Conservation (phyloP, 2,797 vertebrate species). For the Gambelia wislizenii region DNA sequence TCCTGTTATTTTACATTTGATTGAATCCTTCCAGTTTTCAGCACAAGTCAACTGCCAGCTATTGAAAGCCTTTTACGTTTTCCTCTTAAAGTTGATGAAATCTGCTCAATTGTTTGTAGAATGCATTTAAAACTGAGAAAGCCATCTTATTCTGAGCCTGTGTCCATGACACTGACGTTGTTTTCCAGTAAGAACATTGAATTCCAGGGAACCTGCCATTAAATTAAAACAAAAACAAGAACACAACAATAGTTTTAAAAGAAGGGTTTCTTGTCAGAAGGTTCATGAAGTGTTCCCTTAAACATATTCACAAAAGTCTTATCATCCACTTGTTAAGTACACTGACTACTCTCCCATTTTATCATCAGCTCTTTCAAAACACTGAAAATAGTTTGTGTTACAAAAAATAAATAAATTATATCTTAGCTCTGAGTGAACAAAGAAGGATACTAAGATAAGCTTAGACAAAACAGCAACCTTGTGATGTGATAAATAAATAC, state of each 20-base stretch:
- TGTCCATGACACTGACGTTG: not conserved
- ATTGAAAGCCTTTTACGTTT: not conserved
- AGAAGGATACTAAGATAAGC: not conserved
- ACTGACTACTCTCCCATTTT: not conserved
- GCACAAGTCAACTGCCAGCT: not conserved
- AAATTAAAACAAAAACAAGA: not conserved
- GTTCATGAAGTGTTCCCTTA: not conserved
- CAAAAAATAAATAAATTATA: not conserved
- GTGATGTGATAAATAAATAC: not conserved
- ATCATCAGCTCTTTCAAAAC: not conserved
- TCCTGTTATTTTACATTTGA: not conserved
- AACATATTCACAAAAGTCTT: not conserved
- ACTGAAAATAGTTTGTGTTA: not conserved
- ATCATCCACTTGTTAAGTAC: not conserved
- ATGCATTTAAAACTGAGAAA: not conserved
- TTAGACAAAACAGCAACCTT: not conserved
- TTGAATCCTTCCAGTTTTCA: not conserved
- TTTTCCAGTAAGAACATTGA: not conserved
- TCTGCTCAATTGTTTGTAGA: not conserved
- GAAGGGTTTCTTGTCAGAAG: not conserved
- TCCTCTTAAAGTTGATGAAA: not conserved
- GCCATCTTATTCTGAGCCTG: not conserved
- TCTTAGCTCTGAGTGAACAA: not conserved
- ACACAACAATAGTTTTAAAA: not conserved
- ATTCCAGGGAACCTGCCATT: not conserved